Percentiles rank a stretch among this genome's conserved stretches.
phyloP scores from a whole-genome alignment of 2,888 invertebrate genomes.

The Hydrotaea cyrtoneurina region DNA sequence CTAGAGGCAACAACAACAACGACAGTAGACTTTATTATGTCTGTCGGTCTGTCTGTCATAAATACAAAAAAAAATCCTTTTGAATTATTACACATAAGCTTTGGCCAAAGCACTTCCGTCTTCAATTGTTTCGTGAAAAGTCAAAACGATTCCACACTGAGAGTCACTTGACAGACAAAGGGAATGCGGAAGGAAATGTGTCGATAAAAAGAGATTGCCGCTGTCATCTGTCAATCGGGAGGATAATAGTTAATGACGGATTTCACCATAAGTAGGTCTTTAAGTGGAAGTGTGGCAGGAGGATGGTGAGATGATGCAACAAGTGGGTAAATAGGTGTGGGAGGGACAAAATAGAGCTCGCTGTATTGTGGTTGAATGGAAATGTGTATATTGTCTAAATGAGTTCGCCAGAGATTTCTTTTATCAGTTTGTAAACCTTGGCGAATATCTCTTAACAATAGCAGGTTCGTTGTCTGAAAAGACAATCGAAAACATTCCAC shows the following conservation, averaged over 20 bases:
- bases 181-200: slow-evolving; percentile 34
- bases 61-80: not conserved
- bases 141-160: slow-evolving; percentile 23
- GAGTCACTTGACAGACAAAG: slow-evolving; percentile 20
- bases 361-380: too few relatives aligned
- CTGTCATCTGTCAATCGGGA: not conserved
- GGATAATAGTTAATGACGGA: not conserved
- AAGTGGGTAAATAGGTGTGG: slow-evolving; percentile 46
- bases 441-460: too few relatives aligned
- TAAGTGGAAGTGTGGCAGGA: not conserved
- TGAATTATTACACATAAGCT: slow-evolving; percentile 8
- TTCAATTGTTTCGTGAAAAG: slow-evolving; percentile 21
- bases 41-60: not conserved
- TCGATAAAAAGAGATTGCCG: slow-evolving; percentile 2
- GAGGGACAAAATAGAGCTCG: too few relatives aligned
- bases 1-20: slow-evolving; percentile 5
- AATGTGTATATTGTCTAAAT: too few relatives aligned
- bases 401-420: too few relatives aligned
- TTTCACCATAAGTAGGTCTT: slow-evolving; percentile 10
- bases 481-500: too few relatives aligned
- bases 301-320: slow-evolving; percentile 33
- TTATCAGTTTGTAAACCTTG: too few relatives aligned
- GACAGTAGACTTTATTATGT: not conserved
- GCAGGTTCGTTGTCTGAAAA: too few relatives aligned
- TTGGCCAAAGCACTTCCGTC: slow-evolving; percentile 36